Conservation (phyloP, 2,888 invertebrate species). For the Girardia tigrina region DNA sequence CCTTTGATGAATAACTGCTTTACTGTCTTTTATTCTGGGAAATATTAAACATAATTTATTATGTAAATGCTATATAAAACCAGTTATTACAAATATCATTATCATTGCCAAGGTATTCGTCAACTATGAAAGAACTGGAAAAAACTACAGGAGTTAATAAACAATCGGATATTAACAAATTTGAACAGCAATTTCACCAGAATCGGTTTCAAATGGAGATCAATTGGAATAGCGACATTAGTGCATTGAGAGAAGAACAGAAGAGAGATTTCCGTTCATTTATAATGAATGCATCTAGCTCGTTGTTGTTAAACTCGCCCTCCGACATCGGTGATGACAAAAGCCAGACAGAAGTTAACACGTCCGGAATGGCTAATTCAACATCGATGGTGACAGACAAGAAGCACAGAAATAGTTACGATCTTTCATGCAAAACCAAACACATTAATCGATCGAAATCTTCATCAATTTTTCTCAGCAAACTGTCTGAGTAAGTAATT, state of each 20-base stretch:
- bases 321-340: background rate
- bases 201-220: constrained; percentile 7
- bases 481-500: background rate
- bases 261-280: background rate
- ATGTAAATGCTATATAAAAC: too few relatives aligned
- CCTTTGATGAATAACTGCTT: too few relatives aligned
- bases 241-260: constrained; percentile 4
- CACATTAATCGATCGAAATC: background rate
- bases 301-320: background rate
- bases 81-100: too few relatives aligned
- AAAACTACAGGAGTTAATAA: background rate
- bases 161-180: background rate
- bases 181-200: constrained; percentile 6
- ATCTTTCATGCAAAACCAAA: background rate
- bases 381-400: background rate
- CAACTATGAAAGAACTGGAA: background rate
- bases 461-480: background rate
- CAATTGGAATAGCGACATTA: constrained; percentile 26
- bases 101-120: background rate
- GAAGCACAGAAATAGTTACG: background rate
- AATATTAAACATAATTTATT: too few relatives aligned
- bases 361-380: background rate
- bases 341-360: background rate
- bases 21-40: too few relatives aligned
- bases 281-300: background rate